These are phyloP conservation scores for Corapipo altera DNA, from an alignment of 2,113 vertebrate species.

Conservation along the genomic window DNA sequence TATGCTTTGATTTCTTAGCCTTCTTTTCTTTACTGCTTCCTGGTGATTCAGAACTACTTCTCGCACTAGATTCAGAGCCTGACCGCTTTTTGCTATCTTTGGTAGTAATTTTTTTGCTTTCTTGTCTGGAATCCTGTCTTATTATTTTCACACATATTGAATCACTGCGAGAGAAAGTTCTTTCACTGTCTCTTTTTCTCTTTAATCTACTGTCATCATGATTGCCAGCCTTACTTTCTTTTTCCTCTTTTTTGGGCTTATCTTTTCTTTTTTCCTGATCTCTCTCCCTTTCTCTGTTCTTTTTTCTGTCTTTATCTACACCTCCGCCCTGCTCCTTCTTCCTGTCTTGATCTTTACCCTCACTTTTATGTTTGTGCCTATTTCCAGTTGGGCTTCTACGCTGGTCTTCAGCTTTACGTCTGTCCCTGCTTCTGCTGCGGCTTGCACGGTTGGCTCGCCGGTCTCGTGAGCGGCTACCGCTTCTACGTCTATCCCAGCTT, in stretches of 20 bases:
- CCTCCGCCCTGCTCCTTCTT: constrained; percentile 85
- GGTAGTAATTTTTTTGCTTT: constrained; percentile 86
- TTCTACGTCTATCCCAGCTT: constrained; percentile 81
- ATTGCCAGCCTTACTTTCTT: constrained; percentile 77
- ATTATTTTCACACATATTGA: constrained; percentile 81
- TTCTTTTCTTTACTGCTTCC: constrained; percentile 98
- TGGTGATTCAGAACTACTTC: constrained; percentile 90
- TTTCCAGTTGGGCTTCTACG: constrained; percentile 79
- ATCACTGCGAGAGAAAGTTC: constrained; percentile 81
- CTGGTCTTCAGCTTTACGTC: constrained; percentile 84
- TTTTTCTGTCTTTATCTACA: constrained; percentile 85
- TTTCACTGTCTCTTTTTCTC: constrained; percentile 89
- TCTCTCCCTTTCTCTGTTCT: constrained; percentile 80
- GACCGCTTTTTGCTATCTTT: constrained; percentile 90
- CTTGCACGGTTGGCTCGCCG: constrained; percentile 84
- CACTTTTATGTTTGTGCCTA: constrained; percentile 79
- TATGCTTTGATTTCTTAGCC: constrained; percentile 97
- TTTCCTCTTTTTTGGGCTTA: constrained; percentile 82
- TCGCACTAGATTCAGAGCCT: constrained; percentile 91
- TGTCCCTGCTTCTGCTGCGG: constrained; percentile 90
- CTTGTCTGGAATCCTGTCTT: constrained; percentile 86
- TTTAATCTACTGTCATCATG: constrained; percentile 88
- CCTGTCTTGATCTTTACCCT: constrained; percentile 83
- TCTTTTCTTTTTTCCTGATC: constrained; percentile 87
- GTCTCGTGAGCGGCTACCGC: constrained; percentile 84